phyloP scores from a whole-genome alignment of 2,113 vertebrate genomes.

The Sinocyclocheilus rhinocerous region DNA sequence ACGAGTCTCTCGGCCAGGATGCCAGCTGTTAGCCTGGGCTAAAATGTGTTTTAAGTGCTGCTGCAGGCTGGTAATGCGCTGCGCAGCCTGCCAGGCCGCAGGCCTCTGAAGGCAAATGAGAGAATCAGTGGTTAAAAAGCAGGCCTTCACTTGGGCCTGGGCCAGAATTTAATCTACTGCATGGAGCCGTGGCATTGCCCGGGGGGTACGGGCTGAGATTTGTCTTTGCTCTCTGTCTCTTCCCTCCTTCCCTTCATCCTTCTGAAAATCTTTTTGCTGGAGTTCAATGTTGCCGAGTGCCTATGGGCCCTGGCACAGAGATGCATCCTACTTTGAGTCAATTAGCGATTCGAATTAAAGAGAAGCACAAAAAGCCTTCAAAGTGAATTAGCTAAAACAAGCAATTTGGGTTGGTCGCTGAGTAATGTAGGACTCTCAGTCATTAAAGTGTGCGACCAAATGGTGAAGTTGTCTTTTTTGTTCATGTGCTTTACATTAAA shows the following conservation, averaged over 20 bases:
- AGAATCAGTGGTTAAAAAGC: conserved; percentile 81
- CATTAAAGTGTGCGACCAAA: conserved; percentile 22
- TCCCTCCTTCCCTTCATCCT: conserved; percentile 29
- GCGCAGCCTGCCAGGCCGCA: conserved; percentile 75
- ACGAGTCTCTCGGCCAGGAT: conserved; percentile 68
- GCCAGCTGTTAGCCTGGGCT: conserved; percentile 77
- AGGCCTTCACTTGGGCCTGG: conserved; percentile 70
- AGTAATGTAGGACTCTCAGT: conserved; percentile 19
- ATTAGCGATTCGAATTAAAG: conserved; percentile 74
- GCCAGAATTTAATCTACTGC: conserved; percentile 77
- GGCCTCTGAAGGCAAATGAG: conserved; percentile 76
- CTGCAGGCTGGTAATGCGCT: conserved; percentile 75
- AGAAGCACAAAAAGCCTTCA: conserved; percentile 63
- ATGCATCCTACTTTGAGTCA: conserved; percentile 64
- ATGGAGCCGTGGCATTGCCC: conserved; percentile 68
- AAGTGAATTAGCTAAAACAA: conserved; percentile 71
- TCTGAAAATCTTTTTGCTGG: conserved; percentile 57
- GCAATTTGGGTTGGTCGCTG: conserved; percentile 34
- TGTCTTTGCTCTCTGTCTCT: conserved; percentile 56
- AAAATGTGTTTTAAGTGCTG: conserved; percentile 80
- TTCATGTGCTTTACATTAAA: conserved; percentile 29
- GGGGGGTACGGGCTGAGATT: conserved; percentile 66
- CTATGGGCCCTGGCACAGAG: conserved; percentile 66
- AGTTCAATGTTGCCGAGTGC: conserved; percentile 64
- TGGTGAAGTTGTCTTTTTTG: neutral